Evolutionary conservation across 1,140 invertebrate genomes (phyloP).

Genomic region (Potamilus streckersoni): DNA sequence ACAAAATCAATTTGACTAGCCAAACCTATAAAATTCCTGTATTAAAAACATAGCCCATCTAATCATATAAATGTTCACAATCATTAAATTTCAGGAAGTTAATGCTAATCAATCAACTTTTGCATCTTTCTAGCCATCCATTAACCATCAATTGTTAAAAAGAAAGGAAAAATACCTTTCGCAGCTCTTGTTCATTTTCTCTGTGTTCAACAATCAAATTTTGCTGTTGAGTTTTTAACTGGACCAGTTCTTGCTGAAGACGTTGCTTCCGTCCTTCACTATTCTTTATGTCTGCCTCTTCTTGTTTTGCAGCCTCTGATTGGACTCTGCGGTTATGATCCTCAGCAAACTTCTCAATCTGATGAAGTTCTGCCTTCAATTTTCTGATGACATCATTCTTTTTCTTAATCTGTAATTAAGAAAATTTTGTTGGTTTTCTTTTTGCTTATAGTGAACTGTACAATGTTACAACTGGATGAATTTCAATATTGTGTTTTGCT

Average conservation of each 20-base stretch:
- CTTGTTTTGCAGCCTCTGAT: constrained; percentile 64
- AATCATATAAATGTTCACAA: no score
- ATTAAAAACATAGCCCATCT: no score
- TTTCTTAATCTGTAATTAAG: constrained; percentile 56
- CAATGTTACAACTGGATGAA: background rate
- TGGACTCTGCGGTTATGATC: constrained; percentile 61
- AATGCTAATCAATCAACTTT: no score
- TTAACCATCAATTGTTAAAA: no score
- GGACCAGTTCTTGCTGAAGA: constrained; percentile 54
- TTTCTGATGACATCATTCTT: constrained; percentile 66
- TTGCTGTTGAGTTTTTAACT: constrained; percentile 57
- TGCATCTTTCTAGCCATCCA: no score
- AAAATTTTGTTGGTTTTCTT: background rate
- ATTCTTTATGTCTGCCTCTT: constrained; percentile 62
- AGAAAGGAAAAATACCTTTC: constrained; percentile 53
- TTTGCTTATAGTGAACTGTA: background rate
- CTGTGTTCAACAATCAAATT: constrained; percentile 62
- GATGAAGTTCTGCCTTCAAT: constrained; percentile 62
- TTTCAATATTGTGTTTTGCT: background rate
- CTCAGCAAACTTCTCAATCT: constrained; percentile 66
- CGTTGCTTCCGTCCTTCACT: constrained; percentile 63
- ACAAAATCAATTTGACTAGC: no score
- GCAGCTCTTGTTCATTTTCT: constrained; percentile 61
- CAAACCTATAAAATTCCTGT: no score
- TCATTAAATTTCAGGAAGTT: no score